Conservation (phyloP, 1,140 invertebrate species). For the Aplysia californica region DNA sequence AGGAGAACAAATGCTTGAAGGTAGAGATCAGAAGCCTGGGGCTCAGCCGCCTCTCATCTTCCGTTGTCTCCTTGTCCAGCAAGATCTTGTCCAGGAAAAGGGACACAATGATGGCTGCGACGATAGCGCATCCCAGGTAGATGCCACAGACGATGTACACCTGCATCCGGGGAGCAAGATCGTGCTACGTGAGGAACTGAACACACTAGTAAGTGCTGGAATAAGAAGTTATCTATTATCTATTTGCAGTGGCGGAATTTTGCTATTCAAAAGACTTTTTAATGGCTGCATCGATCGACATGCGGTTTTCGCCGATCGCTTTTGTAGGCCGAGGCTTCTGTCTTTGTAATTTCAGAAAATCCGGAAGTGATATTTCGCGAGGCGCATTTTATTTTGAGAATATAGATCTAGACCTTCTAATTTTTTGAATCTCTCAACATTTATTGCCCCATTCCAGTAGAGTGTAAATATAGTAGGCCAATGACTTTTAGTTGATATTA, state of each 20-base stretch:
- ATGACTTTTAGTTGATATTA: too few relatives aligned
- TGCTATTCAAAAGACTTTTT: not conserved
- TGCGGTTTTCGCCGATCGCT: too few relatives aligned
- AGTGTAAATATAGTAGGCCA: too few relatives aligned
- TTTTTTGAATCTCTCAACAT: too few relatives aligned
- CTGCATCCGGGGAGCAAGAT: slow-evolving; percentile 45
- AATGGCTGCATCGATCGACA: too few relatives aligned
- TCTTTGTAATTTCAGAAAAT: too few relatives aligned
- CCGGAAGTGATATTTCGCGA: too few relatives aligned
- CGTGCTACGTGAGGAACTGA: not conserved
- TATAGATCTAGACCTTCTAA: too few relatives aligned
- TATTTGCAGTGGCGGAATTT: not conserved
- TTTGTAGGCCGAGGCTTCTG: too few relatives aligned
- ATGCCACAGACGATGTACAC: slow-evolving; percentile 83
- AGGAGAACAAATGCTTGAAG: slow-evolving; percentile 82
- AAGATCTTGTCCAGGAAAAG: slow-evolving; percentile 82
- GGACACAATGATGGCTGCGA: slow-evolving; percentile 87
- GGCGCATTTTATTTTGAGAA: too few relatives aligned
- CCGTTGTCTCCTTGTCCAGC: slow-evolving; percentile 47
- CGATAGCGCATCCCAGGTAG: slow-evolving; percentile 85
- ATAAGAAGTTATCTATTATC: too few relatives aligned
- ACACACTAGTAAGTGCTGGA: not conserved
- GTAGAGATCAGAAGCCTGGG: slow-evolving; percentile 88
- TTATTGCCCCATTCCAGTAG: too few relatives aligned
- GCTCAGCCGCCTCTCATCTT: slow-evolving; percentile 22